Conservation (phyloP, 1,140 invertebrate genomes). For the Drosophila athabasca region DNA sequence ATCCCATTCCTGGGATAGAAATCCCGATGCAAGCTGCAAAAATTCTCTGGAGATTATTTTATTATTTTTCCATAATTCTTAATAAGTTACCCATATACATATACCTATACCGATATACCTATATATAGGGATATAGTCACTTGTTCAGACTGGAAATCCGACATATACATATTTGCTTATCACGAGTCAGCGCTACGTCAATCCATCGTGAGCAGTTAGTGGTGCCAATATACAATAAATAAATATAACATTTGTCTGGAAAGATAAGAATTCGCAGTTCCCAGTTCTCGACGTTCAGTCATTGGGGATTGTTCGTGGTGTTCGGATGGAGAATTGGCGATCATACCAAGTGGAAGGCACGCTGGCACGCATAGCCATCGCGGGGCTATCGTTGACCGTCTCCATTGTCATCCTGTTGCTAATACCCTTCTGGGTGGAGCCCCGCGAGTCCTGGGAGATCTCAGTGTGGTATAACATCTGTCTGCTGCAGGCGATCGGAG, state of each 20-base stretch:
- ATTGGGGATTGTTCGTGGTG: conserved; percentile 1
- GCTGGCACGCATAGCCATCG: conserved; percentile 26
- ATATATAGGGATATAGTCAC: no score
- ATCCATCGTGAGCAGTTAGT: no score
- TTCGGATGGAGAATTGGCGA: conserved; percentile 6
- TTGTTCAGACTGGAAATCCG: no score
- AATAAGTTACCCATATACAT: no score
- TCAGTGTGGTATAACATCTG: conserved; percentile 40
- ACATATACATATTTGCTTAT: no score
- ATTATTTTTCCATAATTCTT: no score
- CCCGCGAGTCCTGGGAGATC: not conserved
- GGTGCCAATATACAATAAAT: not conserved
- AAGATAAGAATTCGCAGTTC: conserved; percentile 1
- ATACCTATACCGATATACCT: no score
- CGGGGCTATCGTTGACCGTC: conserved; percentile 21
- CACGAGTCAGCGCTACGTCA: no score
- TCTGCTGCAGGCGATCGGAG: conserved; percentile 42
- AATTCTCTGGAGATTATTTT: no score
- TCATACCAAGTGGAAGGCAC: not conserved
- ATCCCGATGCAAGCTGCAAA: no score
- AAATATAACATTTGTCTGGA: not conserved
- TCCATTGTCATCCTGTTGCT: conserved; percentile 11
- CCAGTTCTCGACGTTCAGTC: conserved; percentile 22
- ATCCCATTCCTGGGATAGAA: no score
- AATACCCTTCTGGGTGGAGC: not conserved